Evolutionary conservation across 2,113 vertebrate genomes (phyloP).

Genomic region (Petromus typicus): DNA sequence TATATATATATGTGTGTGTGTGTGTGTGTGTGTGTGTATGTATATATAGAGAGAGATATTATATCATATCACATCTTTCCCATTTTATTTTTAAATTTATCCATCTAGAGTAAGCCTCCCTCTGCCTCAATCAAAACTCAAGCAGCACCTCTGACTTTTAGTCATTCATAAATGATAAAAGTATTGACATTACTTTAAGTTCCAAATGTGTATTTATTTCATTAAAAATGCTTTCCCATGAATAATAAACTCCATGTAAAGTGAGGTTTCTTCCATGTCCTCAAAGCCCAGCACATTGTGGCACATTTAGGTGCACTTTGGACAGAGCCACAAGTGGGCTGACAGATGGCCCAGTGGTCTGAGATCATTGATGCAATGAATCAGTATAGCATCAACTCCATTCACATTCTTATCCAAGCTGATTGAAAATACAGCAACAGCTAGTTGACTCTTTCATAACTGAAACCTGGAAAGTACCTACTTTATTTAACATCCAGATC

Average conservation of each 20-base stretch:
- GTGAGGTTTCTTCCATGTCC: neutral
- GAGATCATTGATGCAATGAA: neutral
- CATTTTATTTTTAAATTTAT: neutral
- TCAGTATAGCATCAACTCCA: fast-evolving
- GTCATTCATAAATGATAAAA: neutral
- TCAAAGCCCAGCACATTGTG: fast-evolving
- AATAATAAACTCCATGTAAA: neutral
- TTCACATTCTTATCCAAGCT: neutral
- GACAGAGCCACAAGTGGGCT: fast-evolving
- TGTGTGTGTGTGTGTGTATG: too few relatives aligned
- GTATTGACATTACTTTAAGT: neutral
- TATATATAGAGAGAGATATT: too few relatives aligned
- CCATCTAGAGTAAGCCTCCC: neutral
- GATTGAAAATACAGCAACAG: neutral
- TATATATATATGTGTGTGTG: too few relatives aligned
- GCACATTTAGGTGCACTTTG: fast-evolving
- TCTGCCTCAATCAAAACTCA: neutral
- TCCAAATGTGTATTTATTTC: neutral
- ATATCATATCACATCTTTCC: neutral
- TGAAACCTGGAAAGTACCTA: neutral
- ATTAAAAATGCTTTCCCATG: neutral
- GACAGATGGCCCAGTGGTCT: neutral
- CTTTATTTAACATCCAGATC: neutral
- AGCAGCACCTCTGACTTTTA: neutral
- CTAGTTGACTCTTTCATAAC: neutral